Evolutionary conservation across 2,888 invertebrate species (phyloP).

Genomic region (Fragum sueziense): DNA sequence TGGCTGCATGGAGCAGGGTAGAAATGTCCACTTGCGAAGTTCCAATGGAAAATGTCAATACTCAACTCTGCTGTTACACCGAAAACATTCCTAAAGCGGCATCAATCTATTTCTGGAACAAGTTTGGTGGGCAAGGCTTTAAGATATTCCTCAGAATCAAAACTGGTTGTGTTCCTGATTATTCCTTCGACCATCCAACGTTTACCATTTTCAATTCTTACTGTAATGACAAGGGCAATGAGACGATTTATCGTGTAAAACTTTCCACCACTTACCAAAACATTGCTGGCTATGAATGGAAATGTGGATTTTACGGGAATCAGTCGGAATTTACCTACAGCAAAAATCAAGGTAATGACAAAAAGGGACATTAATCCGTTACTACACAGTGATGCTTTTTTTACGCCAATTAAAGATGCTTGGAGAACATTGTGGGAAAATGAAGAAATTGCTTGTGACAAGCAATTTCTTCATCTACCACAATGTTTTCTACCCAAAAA

Average conservation of each 20-base stretch:
- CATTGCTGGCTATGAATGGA: not conserved
- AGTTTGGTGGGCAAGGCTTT: not conserved
- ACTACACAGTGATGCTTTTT: no score
- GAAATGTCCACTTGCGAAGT: constrained; percentile 32
- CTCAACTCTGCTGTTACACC: constrained; percentile 27
- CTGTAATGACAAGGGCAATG: not conserved
- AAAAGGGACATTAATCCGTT: no score
- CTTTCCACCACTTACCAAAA: not conserved
- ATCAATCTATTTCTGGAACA: constrained; percentile 27
- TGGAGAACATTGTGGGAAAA: no score
- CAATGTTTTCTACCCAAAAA: no score
- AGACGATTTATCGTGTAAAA: not conserved
- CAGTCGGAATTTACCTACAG: not conserved
- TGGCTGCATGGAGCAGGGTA: constrained; percentile 7
- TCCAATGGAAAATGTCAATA: not conserved
- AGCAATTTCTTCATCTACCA: no score
- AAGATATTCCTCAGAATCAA: not conserved
- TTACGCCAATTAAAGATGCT: no score
- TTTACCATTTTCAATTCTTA: not conserved
- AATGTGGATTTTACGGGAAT: constrained; percentile 40
- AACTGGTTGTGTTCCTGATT: not conserved
- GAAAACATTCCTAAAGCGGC: constrained; percentile 19
- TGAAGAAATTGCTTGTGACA: no score
- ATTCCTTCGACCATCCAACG: not conserved
- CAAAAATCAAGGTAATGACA: not conserved